Evolutionary conservation across 2,113 vertebrate genomes (phyloP).

Genomic region (Micronisus gabar): DNA sequence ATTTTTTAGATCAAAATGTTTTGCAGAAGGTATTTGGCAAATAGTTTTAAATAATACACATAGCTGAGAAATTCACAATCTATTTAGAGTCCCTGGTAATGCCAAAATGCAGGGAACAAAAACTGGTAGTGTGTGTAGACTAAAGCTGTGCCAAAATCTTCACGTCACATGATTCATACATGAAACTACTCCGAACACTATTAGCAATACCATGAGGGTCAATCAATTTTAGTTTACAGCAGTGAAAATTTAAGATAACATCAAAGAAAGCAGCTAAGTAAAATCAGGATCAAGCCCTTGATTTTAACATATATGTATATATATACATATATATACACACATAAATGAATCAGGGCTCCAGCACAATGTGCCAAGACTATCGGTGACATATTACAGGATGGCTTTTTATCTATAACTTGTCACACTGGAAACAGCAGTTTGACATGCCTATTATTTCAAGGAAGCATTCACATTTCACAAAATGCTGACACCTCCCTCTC

Average conservation of each 20-base stretch:
- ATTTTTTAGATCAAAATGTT: neutral
- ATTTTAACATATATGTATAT: neutral
- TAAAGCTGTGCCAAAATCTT: neutral
- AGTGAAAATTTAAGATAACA: neutral
- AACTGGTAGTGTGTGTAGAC: accelerated
- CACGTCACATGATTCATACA: neutral
- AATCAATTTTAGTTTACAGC: neutral
- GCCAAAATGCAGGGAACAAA: neutral
- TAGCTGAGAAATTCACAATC: neutral
- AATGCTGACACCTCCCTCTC: neutral
- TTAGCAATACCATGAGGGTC: neutral
- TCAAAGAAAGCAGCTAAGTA: neutral
- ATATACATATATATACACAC: neutral
- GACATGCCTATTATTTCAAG: neutral
- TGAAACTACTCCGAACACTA: neutral
- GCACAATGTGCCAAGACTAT: neutral
- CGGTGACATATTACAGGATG: neutral
- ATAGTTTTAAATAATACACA: neutral
- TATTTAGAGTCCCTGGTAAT: neutral
- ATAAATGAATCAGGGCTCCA: neutral
- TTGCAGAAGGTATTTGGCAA: neutral
- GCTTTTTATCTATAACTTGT: neutral
- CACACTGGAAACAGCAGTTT: neutral
- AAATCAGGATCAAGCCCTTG: neutral
- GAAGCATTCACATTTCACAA: neutral